Evolutionary conservation across 2,113 vertebrate genomes (phyloP), one percentile per base, ranked within the genome.

Genomic region (Octodon degus): DNA sequence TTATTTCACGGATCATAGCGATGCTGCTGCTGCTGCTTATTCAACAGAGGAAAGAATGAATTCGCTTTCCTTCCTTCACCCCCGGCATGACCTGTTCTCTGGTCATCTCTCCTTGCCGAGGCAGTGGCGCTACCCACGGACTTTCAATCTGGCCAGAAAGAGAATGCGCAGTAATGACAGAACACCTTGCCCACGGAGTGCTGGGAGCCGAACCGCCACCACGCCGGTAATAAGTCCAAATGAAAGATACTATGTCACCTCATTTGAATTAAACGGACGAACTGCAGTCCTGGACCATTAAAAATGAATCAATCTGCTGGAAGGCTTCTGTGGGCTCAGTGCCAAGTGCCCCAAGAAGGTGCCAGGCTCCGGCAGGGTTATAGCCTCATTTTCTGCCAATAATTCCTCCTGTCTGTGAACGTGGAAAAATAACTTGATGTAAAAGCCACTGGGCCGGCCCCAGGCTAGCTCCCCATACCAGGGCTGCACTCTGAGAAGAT

Each of bases 1-100:
- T 98, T 98, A 98, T 98, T 98, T 98, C 98, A 98, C 98, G 98
- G 98, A 98, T 98, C 98, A 98, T 98, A 97, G 98, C 97, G 98
- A 98, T 88, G 93, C 96, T 96, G 97, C 96, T 96, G 96, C 94
- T 94, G 98, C 98, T 98, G 98, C 98, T 98, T 98, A 98, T 98
- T 98, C 98, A 98, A 97, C 87, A 58, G 98, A 98, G 97, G 96
- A 98, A 98, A 98, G 97, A 98, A 98, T 97, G 97, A 97, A 98
- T 98, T 97, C 96, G 97, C 98, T 98, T 98, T 97, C 98, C 97
- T 98, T 97, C 97, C 96, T 97, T 98, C 98, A 98, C 97, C 96
- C 95, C 98, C 88, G 67, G 58, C 89, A 96, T 97, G 97, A 97
- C 98, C 97, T 98, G 92, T 97, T 98, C 97, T 97, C 97, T 87